Conservation (phyloP, 2,888 invertebrate species). For the Apodemia mormo region DNA sequence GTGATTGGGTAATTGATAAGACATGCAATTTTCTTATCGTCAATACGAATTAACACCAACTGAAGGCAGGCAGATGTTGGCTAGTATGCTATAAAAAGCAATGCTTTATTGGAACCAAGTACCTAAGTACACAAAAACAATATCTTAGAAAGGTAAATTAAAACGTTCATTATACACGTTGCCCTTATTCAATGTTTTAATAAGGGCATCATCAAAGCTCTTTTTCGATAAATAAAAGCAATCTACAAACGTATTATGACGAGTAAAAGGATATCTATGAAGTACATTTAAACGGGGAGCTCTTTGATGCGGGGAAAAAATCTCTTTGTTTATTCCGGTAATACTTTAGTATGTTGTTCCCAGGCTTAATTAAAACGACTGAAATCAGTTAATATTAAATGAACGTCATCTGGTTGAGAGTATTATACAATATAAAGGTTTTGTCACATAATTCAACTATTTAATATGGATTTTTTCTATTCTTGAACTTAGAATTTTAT, state of each 20-base stretch:
- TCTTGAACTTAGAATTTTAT: too few species aligned
- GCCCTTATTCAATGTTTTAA: slow-evolving; percentile 7
- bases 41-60: too few species aligned
- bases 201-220: not conserved
- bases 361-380: slow-evolving; percentile 58
- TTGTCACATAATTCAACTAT: slow-evolving; percentile 8
- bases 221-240: slow-evolving; percentile 6
- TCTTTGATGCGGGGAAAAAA: slow-evolving; percentile 32
- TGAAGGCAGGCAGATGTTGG: too few species aligned
- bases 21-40: too few species aligned
- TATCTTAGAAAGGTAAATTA: not conserved
- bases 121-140: not conserved
- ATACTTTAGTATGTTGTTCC: slow-evolving; percentile 58
- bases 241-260: slow-evolving; percentile 21
- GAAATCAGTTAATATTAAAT: slow-evolving; percentile 53
- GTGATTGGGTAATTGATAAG: too few species aligned
- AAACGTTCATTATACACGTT: not conserved
- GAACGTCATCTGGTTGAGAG: slow-evolving; percentile 35
- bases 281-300: slow-evolving; percentile 20
- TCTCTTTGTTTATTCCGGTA: slow-evolving; percentile 52
- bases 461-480: not conserved
- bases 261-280: slow-evolving; percentile 25
- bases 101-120: too few species aligned
- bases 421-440: slow-evolving; percentile 22
- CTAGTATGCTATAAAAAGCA: too few species aligned